Base-by-base conservation (phyloP, 1,140 invertebrate species). In the Orius laevigatus region DNA sequence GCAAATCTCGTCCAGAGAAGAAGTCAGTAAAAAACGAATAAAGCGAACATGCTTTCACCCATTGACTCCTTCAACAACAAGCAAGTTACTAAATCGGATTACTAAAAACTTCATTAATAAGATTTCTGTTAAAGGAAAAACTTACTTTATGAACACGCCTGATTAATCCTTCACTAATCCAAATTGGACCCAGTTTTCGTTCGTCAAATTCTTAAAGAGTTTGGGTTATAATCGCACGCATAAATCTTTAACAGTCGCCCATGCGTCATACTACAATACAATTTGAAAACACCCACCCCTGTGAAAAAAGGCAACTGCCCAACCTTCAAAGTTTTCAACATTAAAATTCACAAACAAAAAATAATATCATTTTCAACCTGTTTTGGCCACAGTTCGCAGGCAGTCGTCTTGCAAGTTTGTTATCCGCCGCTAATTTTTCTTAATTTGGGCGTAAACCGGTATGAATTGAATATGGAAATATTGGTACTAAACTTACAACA, bases 381-480 rank as follows among this genome's bases (percentile, higher is more conserved):
- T 66, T 61, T 69, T 75, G 2, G 81, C 75, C 20, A 83, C 78
- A 63, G 76, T 84, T 18, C 71, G 63, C 3, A 86, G 67, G 58
- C 86, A 91, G 33, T 81, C 76, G 43, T 75, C 72, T 61, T 85
- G 83, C 40, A n/a, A 94, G 64, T 2, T 73, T 65, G 14, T 59
- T 57, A 60, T 87, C 78, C 48, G 76, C 73, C 16, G 76, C 76
- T 4, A 89, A 64, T 39, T 76, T n/a, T 68, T 55, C 78, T 76
- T 1, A 94, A 70, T 58, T 79, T 78, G n/a, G 86, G 76, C 3
- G 88, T 94, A 9, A 79, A 76, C 43, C 83, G 78, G 64, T 95
- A 96, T 53, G 92, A 80, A 65, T 95, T 53, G 84, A 82, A 64
- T 95, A 97, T 62, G 89, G 89, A 57, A 96, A 82, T 55, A 96